phyloP scores from a whole-genome alignment of 1,140 invertebrate species.

The Leguminivora glycinivorella region DNA sequence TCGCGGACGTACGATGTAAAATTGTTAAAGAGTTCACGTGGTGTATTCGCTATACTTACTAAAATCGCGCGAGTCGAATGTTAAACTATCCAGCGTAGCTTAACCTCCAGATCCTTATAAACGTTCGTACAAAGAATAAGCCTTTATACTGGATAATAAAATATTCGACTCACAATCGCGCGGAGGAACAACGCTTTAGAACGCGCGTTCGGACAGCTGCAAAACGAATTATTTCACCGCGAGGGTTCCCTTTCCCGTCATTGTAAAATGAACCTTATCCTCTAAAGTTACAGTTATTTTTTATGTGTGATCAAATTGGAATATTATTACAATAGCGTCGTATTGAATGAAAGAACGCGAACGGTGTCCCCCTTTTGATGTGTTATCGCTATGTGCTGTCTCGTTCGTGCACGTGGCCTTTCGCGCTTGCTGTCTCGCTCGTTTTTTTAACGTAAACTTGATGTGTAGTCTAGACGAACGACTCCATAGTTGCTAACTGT shows the following conservation, averaged over 20 bases:
- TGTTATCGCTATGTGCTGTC: slow-evolving; percentile 16
- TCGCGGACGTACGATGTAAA: not conserved
- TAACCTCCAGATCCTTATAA: not conserved
- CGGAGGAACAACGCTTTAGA: not conserved
- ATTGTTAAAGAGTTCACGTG: not conserved
- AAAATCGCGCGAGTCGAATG: not conserved
- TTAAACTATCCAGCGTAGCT: not conserved
- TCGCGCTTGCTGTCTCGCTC: not conserved
- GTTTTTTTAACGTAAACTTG: slow-evolving; percentile 11
- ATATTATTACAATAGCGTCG: not conserved
- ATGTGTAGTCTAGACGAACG: not conserved
- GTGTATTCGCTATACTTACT: not conserved
- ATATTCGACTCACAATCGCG: not conserved
- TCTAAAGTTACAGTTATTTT: not conserved
- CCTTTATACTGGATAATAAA: not conserved
- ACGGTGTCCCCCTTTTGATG: slow-evolving; percentile 20
- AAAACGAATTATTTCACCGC: not conserved
- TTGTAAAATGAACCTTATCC: not conserved
- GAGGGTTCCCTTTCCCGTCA: not conserved
- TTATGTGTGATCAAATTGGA: not conserved
- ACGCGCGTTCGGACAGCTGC: slow-evolving; percentile 5
- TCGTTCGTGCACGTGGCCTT: not conserved
- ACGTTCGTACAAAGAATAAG: not conserved
- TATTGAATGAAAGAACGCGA: not conserved
- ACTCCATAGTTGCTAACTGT: not conserved